Percentiles rank a stretch among this genome's conserved stretches.
Conservation (phyloP, 2,113 vertebrate species). For the Amblyornis subalaris region DNA sequence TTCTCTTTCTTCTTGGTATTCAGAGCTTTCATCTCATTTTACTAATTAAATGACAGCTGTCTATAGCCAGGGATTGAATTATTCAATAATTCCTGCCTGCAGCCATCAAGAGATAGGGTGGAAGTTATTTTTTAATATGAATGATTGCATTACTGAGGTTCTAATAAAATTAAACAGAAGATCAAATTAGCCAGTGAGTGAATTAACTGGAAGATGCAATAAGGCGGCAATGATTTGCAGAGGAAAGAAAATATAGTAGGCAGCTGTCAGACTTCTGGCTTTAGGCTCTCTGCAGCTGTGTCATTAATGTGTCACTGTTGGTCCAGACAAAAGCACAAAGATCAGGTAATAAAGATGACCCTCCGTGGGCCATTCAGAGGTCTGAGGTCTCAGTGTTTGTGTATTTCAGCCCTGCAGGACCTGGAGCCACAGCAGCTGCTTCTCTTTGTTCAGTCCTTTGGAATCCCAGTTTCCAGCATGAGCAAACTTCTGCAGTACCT, state of each 20-base stretch:
- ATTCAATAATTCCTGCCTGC: constrained; percentile 56
- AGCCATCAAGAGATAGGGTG: constrained; percentile 32
- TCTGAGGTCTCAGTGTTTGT: neutral
- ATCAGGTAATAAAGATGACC: neutral
- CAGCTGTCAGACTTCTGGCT: constrained; percentile 40
- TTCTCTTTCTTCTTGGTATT: neutral
- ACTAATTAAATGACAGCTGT: constrained; percentile 59
- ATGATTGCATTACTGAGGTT: constrained; percentile 45
- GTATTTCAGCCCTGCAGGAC: constrained; percentile 85
- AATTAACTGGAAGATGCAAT: constrained; percentile 60
- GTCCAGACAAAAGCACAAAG: neutral
- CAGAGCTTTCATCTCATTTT: constrained; percentile 15
- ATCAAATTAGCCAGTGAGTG: constrained; percentile 55
- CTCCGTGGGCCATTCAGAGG: neutral
- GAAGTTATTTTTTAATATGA: constrained; percentile 62
- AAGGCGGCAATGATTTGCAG: constrained; percentile 21
- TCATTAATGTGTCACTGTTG: neutral
- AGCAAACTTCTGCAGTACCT: constrained; percentile 94
- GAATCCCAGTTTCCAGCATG: constrained; percentile 98
- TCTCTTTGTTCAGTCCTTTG: constrained; percentile 96
- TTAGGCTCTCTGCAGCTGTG: neutral
- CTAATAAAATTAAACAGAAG: constrained; percentile 57
- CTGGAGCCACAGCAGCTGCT: constrained; percentile 94
- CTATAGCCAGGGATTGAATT: constrained; percentile 52
- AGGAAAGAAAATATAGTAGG: constrained; percentile 1